A percentile compares a stretch with the other conserved stretches of the same genome.
Conservation (phyloP, 2,888 invertebrate genomes). For the Mimachlamys varia region DNA sequence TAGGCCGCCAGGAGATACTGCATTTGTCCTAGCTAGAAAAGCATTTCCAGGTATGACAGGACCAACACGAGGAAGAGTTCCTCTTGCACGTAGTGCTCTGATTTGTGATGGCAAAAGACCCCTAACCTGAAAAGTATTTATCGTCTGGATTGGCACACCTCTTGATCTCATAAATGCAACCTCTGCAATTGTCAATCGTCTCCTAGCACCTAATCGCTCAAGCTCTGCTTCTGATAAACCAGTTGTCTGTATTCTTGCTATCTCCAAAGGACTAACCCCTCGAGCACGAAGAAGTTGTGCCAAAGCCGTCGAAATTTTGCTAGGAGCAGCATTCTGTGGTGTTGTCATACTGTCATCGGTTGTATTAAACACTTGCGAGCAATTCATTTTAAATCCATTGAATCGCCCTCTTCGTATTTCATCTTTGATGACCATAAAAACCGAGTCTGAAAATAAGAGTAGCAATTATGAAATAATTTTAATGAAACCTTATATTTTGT, state of each 20-base stretch:
- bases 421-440: slow-evolving; percentile 13
- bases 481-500: too few relatives aligned
- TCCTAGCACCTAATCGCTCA: background rate
- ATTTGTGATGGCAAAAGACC: background rate
- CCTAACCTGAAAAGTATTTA: background rate
- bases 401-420: background rate
- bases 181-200: background rate
- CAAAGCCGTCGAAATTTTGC: background rate
- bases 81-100: background rate
- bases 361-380: background rate
- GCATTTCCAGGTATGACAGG: background rate
- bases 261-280: background rate
- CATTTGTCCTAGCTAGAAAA: background rate
- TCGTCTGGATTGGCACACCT: background rate
- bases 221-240: background rate
- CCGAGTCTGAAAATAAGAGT: background rate
- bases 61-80: background rate
- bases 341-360: background rate
- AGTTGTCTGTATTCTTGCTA: slow-evolving; percentile 9
- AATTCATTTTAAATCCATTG: background rate
- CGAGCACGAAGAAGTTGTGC: background rate
- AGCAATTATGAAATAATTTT: background rate
- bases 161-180: background rate
- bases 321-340: background rate
- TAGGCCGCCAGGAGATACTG: too few relatives aligned